phyloP scores from a whole-genome alignment of 1,140 invertebrate genomes.

The Ericerus pela region DNA sequence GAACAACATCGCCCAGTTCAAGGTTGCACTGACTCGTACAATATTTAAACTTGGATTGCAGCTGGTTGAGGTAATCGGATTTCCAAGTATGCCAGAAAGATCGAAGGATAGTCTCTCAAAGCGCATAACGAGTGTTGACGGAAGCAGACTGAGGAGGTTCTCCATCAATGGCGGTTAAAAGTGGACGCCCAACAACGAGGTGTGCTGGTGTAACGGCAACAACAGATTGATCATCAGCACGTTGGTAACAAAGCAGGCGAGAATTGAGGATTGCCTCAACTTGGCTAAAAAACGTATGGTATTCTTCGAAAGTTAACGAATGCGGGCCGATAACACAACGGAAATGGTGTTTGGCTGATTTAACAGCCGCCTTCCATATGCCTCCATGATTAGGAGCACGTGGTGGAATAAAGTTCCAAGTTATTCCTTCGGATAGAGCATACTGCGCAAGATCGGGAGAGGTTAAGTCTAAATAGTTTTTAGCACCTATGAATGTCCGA shows the following conservation, averaged over 20 bases:
- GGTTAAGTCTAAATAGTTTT: too few species aligned
- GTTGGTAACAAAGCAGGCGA: slow-evolving; percentile 27
- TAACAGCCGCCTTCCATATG: slow-evolving; percentile 25
- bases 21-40: too few species aligned
- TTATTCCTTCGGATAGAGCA: slow-evolving; percentile 15
- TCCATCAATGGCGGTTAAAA: background rate
- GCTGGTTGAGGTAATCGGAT: slow-evolving; percentile 22
- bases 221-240: slow-evolving; percentile 24
- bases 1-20: too few species aligned
- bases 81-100: slow-evolving; percentile 25
- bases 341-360: slow-evolving; percentile 22
- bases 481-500: too few species aligned
- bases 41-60: too few species aligned
- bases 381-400: slow-evolving; percentile 26
- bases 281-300: slow-evolving; percentile 26
- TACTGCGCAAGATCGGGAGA: too few species aligned
- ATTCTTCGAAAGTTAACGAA: slow-evolving; percentile 25
- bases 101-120: slow-evolving; percentile 18
- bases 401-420: slow-evolving; percentile 24
- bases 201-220: slow-evolving; percentile 21
- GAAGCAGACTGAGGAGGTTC: background rate
- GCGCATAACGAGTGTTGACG: slow-evolving; percentile 17
- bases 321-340: background rate
- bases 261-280: slow-evolving; percentile 29
- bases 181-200: slow-evolving; percentile 11